These are phyloP conservation scores for Coelopa pilipes DNA, from an alignment of 2,888 invertebrate species.

Conservation along the genomic window DNA sequence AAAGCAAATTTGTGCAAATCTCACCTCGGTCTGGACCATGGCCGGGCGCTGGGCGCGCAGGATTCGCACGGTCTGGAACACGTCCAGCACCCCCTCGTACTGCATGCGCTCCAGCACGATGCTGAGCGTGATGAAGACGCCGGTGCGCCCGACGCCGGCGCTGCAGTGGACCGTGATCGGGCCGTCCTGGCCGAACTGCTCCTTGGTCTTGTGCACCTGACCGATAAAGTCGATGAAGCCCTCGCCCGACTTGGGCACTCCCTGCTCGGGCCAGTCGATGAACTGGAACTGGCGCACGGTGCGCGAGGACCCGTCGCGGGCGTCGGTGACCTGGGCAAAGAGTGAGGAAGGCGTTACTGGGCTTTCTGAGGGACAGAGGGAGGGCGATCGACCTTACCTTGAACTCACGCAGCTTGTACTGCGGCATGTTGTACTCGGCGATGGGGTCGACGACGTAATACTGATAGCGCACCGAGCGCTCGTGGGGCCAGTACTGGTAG, in stretches of 20 bases:
- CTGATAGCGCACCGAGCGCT: constrained; percentile 95
- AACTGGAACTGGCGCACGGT: constrained; percentile 97
- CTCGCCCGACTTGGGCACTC: constrained; percentile 97
- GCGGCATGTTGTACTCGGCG: constrained; percentile 99
- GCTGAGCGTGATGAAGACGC: constrained; percentile 97
- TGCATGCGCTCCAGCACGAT: constrained; percentile 99
- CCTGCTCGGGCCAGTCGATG: constrained; percentile 96
- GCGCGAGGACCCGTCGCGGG: constrained; percentile 94
- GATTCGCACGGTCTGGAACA: constrained; percentile 99
- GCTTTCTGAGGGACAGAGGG: background rate
- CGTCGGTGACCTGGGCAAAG: constrained; percentile 84
- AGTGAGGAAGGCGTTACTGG: background rate
- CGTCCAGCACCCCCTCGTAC: constrained; percentile 98
- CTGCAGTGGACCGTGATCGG: constrained; percentile 99
- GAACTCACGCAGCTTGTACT: constrained; percentile 98
- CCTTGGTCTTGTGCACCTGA: constrained; percentile 99
- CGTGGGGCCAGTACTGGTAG: constrained; percentile 99
- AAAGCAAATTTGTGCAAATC: too few relatives aligned
- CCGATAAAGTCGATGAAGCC: constrained; percentile 99
- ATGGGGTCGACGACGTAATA: constrained; percentile 99
- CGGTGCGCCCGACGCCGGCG: constrained; percentile 98
- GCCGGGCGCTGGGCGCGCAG: constrained; percentile 97
- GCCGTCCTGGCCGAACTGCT: constrained; percentile 99
- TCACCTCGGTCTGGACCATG: constrained; percentile 99
- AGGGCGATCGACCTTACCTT: constrained; percentile 71